Percentiles rank a stretch among this genome's conserved stretches.
Conservation (phyloP, 2,113 vertebrate genomes). For the Lasiurus cinereus region DNA sequence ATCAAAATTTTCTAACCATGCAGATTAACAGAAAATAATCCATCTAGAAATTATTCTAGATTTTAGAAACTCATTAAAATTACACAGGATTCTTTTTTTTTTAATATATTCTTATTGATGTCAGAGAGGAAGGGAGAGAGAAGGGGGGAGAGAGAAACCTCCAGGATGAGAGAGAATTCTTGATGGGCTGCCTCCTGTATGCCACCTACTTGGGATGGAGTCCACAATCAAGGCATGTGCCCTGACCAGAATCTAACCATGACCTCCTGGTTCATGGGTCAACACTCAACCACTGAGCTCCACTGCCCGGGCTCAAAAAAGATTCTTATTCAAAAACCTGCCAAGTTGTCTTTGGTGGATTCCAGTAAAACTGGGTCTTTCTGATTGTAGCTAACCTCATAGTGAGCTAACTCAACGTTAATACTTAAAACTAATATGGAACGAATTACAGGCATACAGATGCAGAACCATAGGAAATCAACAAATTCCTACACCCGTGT, state of each 20-base stretch:
- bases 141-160: too few species aligned
- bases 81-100: background rate
- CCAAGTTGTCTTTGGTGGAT: background rate
- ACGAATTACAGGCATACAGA: background rate
- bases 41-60: background rate
- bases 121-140: too few species aligned
- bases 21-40: background rate
- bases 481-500: background rate
- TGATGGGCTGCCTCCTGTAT: too few species aligned
- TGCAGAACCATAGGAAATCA: background rate
- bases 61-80: background rate
- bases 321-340: background rate
- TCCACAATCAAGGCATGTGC: too few species aligned
- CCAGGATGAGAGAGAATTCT: too few species aligned
- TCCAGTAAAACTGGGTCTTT: background rate
- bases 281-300: too few species aligned
- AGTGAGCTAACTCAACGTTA: slow-evolving; percentile 6
- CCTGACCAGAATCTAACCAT: too few species aligned
- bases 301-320: too few species aligned
- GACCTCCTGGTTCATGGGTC: too few species aligned
- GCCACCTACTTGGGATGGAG: too few species aligned
- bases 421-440: background rate
- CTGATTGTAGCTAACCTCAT: background rate
- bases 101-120: too few species aligned
- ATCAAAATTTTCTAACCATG: background rate